A percentile compares a stretch with the other conserved stretches of the same genome.
These are phyloP conservation scores for Sinhomidia bicolor DNA, from an alignment of 2,888 invertebrate genomes.

Conservation along the genomic window DNA sequence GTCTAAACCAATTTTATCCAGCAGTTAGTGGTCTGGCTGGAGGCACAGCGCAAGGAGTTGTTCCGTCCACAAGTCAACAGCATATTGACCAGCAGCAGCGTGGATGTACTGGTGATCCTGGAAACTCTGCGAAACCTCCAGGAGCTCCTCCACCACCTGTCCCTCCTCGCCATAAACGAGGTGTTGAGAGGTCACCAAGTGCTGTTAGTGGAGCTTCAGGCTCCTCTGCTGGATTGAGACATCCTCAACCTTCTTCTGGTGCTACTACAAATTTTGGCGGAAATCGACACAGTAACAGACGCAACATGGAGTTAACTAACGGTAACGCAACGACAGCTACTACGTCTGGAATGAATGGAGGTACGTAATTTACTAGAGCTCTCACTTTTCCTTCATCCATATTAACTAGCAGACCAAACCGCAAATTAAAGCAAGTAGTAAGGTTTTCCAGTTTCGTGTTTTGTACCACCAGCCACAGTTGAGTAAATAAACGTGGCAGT, in stretches of 20 bases:
- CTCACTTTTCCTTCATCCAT: neutral
- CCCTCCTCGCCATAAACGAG: slow-evolving; percentile 78
- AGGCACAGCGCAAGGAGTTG: slow-evolving; percentile 42
- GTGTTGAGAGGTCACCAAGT: slow-evolving; percentile 75
- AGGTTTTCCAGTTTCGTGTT: no score
- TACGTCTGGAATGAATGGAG: slow-evolving; percentile 58
- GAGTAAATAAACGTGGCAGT: neutral
- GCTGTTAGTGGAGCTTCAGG: slow-evolving; percentile 60
- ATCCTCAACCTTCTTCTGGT: slow-evolving; percentile 25
- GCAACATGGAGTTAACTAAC: slow-evolving; percentile 64
- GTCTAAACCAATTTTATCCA: neutral
- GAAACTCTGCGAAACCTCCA: neutral
- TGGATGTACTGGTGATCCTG: slow-evolving; percentile 42
- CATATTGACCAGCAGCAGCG: slow-evolving; percentile 34
- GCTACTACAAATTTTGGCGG: slow-evolving; percentile 59
- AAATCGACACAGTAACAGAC: slow-evolving; percentile 64
- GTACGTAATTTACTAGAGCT: neutral
- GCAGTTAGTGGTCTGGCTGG: slow-evolving; percentile 64
- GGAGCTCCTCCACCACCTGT: slow-evolving; percentile 78
- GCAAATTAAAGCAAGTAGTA: slow-evolving; percentile 11
- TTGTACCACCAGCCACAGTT: neutral
- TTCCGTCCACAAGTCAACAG: neutral
- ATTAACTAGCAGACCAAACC: slow-evolving; percentile 49
- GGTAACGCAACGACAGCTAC: slow-evolving; percentile 1
- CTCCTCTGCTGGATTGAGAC: slow-evolving; percentile 26